Evolutionary conservation across 1,140 invertebrate species (phyloP).

Genomic region (Tetramorium parvispinum): DNA sequence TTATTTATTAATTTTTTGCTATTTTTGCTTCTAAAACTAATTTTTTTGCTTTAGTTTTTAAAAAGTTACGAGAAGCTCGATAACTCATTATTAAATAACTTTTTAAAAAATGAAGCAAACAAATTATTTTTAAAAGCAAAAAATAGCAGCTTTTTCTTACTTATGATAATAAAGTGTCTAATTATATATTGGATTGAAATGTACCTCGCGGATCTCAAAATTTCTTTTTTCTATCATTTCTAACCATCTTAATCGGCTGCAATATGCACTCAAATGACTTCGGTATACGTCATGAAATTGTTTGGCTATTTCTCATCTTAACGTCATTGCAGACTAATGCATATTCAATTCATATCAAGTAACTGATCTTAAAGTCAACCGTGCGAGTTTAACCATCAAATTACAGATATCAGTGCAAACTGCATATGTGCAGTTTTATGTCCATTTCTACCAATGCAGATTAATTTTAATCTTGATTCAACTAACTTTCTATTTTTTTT

Average conservation of each 20-base stretch:
- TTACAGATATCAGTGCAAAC: not conserved
- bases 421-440: no score
- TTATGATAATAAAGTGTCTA: not conserved
- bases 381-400: not conserved
- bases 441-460: no score
- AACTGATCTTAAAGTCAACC: constrained; percentile 3
- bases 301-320: constrained; percentile 65
- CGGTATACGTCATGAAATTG: constrained; percentile 65
- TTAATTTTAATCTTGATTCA: no score
- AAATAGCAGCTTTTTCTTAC: not conserved
- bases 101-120: no score
- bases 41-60: no score
- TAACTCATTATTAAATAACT: no score
- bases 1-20: no score
- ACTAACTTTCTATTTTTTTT: no score
- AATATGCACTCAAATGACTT: constrained; percentile 14
- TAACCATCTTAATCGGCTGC: not conserved
- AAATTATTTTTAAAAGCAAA: no score
- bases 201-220: not conserved
- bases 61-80: no score
- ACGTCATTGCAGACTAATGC: constrained; percentile 54
- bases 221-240: not conserved
- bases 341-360: constrained; percentile 65
- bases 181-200: not conserved
- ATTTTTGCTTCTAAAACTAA: no score